These are phyloP conservation scores for Huso huso DNA, from an alignment of 2,797 vertebrate genomes.

Conservation along the genomic window DNA sequence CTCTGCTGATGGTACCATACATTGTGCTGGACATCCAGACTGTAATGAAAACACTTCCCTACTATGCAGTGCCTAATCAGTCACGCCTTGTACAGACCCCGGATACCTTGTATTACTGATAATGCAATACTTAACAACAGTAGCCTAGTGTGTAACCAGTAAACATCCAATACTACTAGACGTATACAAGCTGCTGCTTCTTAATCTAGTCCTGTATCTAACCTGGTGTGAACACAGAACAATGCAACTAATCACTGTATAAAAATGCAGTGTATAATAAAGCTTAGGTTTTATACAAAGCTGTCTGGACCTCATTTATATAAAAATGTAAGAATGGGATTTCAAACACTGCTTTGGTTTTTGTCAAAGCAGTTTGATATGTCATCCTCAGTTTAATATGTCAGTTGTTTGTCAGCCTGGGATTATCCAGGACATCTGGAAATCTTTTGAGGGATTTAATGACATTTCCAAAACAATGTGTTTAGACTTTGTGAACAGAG, in stretches of 20 bases:
- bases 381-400: no score
- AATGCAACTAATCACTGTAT: slow-evolving; percentile 50
- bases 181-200: slow-evolving; percentile 34
- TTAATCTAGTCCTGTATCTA: slow-evolving; percentile 41
- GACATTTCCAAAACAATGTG: no score
- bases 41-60: neutral
- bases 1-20: no score
- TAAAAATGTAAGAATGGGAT: no score
- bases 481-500: no score
- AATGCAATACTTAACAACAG: slow-evolving; percentile 31
- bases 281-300: slow-evolving; percentile 40
- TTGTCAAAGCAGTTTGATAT: no score
- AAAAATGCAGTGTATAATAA: slow-evolving; percentile 46
- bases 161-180: slow-evolving; percentile 38
- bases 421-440: no score
- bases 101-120: slow-evolving; percentile 24
- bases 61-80: slow-evolving; percentile 19
- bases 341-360: no score
- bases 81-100: slow-evolving; percentile 26
- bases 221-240: slow-evolving; percentile 45
- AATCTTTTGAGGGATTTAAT: no score
- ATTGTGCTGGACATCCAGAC: no score
- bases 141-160: slow-evolving; percentile 26
- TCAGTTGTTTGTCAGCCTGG: no score
- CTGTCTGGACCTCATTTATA: neutral